These are phyloP conservation scores for Epinephelus fuscoguttatus DNA, from an alignment of 2,113 vertebrate species.

Conservation along the genomic window DNA sequence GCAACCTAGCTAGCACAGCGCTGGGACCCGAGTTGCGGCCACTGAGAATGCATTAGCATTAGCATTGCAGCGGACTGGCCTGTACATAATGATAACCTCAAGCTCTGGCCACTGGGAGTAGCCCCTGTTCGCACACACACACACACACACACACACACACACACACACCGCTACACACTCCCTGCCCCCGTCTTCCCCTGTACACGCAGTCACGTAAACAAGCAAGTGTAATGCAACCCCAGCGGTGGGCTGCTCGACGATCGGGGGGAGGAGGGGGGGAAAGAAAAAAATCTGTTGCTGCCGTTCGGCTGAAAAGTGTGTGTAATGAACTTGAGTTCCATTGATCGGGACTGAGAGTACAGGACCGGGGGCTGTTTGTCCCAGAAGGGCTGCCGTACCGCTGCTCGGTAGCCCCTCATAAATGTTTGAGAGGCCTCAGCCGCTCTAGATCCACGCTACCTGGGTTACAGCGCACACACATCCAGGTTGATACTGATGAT, in stretches of 20 bases:
- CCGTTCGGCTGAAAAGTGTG: conserved; percentile 74
- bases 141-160: conserved; percentile 30
- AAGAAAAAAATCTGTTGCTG: conserved; percentile 57
- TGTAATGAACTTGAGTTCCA: conserved; percentile 85
- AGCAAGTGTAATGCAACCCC: conserved; percentile 69
- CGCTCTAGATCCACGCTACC: conserved; percentile 63
- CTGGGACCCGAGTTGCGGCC: conserved; percentile 67
- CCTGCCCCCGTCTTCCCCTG: conserved; percentile 35
- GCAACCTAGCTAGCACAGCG: conserved; percentile 66
- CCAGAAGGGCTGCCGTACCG: conserved; percentile 74
- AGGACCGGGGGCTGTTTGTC: conserved; percentile 84
- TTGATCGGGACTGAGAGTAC: conserved; percentile 83
- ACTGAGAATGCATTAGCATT: conserved; percentile 81
- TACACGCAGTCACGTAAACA: conserved; percentile 77
- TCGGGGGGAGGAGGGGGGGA: conserved; percentile 16
- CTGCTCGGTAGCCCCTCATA: conserved; percentile 81
- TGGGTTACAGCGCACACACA: conserved; percentile 68
- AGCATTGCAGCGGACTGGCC: conserved; percentile 75
- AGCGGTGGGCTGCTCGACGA: conserved; percentile 61
- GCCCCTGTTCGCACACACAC: conserved; percentile 35
- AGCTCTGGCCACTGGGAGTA: conserved; percentile 75
- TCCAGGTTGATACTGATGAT: conserved; percentile 70
- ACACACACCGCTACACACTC: conserved; percentile 39
- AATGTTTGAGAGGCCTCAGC: conserved; percentile 84
- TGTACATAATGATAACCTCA: conserved; percentile 84